Conservation (phyloP, 2,888 invertebrate species). For the Eutolmus rufibarbis region DNA sequence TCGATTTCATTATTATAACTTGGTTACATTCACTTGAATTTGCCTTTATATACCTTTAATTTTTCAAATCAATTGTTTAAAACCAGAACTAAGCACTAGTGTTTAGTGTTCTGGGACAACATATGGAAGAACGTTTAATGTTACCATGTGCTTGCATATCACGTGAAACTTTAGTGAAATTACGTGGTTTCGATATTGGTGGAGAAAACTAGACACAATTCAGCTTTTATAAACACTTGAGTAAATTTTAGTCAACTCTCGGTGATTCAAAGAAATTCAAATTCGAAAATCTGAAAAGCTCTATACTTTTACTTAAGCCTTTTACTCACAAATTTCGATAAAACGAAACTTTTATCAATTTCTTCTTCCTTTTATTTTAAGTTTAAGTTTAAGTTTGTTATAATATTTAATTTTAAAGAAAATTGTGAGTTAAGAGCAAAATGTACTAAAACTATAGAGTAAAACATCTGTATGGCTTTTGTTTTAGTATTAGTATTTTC, state of each 20-base stretch:
- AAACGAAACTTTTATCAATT: background rate
- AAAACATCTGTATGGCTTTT: no score
- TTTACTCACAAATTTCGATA: background rate
- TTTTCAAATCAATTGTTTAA: background rate
- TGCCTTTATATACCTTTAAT: background rate
- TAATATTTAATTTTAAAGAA: no score
- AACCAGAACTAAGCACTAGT: background rate
- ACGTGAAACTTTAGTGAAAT: background rate
- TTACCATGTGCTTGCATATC: background rate
- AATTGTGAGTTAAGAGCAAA: no score
- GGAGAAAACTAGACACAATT: background rate
- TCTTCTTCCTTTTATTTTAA: background rate
- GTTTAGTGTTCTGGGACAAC: background rate
- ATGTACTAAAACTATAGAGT: no score
- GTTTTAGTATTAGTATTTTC: no score
- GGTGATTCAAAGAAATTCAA: no score
- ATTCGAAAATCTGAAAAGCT: background rate
- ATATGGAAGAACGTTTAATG: background rate
- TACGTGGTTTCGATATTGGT: background rate
- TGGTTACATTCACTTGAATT: background rate
- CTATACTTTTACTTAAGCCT: background rate
- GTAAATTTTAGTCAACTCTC: background rate
- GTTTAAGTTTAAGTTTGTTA: no score
- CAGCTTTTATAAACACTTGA: background rate
- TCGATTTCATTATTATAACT: background rate